Evolutionary conservation across 2,113 vertebrate genomes (phyloP).

Genomic region (Chaetorhynchus papuensis): DNA sequence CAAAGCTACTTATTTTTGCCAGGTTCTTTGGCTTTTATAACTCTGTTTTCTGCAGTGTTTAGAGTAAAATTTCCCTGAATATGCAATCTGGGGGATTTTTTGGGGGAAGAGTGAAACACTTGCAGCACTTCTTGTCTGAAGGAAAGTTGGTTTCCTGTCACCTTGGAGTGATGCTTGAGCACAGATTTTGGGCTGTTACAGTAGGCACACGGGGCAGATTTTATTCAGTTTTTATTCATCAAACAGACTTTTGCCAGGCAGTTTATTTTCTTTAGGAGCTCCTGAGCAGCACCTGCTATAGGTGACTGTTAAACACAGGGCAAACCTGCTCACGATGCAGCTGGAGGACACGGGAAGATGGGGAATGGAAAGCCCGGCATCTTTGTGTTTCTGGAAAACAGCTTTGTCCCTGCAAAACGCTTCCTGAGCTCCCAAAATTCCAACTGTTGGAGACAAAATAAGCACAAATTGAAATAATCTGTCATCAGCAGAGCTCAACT

Average conservation of each 20-base stretch:
- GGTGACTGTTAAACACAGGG: neutral
- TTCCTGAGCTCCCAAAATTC: neutral
- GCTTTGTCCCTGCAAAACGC: neutral
- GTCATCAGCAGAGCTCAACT: neutral
- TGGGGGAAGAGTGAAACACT: neutral
- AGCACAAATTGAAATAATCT: neutral
- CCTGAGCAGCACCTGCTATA: neutral
- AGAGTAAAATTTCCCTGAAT: neutral
- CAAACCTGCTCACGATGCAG: neutral
- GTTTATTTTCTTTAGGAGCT: neutral
- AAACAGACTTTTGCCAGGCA: neutral
- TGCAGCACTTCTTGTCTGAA: neutral
- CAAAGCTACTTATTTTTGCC: neutral
- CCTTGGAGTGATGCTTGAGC: neutral
- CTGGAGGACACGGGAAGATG: neutral
- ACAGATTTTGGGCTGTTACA: neutral
- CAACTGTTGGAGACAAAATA: neutral
- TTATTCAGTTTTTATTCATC: neutral
- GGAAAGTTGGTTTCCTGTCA: neutral
- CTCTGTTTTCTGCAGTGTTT: neutral
- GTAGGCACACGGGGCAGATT: neutral
- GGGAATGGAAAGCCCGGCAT: neutral
- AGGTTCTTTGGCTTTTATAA: neutral
- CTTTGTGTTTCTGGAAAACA: neutral
- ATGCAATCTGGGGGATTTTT: neutral